phyloP scores from a whole-genome alignment of 2,888 invertebrate species.

The Cheilosia vulpina region DNA sequence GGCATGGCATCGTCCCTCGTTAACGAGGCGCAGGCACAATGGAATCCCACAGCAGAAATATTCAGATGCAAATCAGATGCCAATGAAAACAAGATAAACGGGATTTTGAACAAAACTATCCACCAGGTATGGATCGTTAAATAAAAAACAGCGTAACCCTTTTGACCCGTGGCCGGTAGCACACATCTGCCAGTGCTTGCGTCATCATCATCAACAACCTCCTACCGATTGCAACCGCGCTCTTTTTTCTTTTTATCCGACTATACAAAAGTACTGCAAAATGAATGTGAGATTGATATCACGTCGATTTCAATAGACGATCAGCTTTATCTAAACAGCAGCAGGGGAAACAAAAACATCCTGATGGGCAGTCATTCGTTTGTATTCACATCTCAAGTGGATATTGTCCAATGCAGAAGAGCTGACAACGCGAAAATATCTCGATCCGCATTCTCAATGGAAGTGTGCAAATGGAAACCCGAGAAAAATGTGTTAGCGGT shows the following conservation, averaged over 20 bases:
- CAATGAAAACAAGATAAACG: constrained; percentile 61
- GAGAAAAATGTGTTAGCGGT: constrained; percentile 44
- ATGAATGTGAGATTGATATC: constrained; percentile 55
- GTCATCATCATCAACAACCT: constrained; percentile 30
- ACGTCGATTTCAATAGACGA: constrained; percentile 48
- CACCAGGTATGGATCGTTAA: constrained; percentile 48
- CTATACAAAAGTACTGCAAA: neutral
- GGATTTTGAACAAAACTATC: constrained; percentile 40
- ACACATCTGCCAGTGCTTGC: constrained; percentile 63
- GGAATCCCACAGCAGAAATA: constrained; percentile 44
- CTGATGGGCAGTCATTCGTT: constrained; percentile 45
- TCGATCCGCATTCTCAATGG: constrained; percentile 58
- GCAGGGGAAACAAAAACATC: neutral
- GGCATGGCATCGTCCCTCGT: constrained; percentile 33
- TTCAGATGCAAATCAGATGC: constrained; percentile 60
- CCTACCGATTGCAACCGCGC: constrained; percentile 27
- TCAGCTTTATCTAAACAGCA: constrained; percentile 36
- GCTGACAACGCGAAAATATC: constrained; percentile 7
- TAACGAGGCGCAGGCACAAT: constrained; percentile 8
- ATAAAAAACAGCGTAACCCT: constrained; percentile 49
- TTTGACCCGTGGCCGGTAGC: constrained; percentile 74
- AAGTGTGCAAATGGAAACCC: constrained; percentile 64
- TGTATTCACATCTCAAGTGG: constrained; percentile 55
- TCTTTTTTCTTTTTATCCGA: neutral
- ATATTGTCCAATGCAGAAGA: constrained; percentile 20